These are phyloP conservation scores for Trigoniulus corallinus DNA, from an alignment of 1,140 invertebrate species.

Conservation along the genomic window DNA sequence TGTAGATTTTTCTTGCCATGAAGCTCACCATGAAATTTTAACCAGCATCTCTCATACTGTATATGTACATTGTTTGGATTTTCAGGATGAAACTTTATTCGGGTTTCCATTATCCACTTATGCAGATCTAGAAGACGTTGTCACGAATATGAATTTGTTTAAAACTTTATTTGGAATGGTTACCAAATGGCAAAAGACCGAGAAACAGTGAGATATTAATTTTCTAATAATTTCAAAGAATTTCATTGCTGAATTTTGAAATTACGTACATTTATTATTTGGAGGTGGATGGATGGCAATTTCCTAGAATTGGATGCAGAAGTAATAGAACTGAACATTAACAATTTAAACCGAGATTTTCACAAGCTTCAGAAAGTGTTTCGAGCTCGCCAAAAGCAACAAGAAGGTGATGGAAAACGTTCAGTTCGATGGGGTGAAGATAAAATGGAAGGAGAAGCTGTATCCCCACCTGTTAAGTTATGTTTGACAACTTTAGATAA, in stretches of 20 bases:
- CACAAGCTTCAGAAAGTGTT: conserved; percentile 63
- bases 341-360: conserved; percentile 41
- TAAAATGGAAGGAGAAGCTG: conserved; percentile 22
- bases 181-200: conserved; percentile 56
- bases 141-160: conserved; percentile 30
- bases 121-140: conserved; percentile 47
- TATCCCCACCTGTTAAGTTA: conserved; percentile 1
- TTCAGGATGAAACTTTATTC: conserved; percentile 61
- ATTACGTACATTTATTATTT: conserved; percentile 1
- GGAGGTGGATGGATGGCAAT: conserved; percentile 67
- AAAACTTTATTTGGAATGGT: conserved; percentile 34
- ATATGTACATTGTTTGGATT: conserved; percentile 1
- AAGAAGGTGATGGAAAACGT: conserved; percentile 36
- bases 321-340: conserved; percentile 49
- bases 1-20: too few species aligned
- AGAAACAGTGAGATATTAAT: conserved; percentile 36
- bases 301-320: conserved; percentile 63
- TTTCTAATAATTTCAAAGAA: too few species aligned
- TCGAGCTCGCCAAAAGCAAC: conserved; percentile 56
- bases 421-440: conserved; percentile 28
- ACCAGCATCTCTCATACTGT: too few species aligned
- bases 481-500: background rate
- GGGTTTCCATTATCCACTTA: conserved; percentile 57
- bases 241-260: background rate
- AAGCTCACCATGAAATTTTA: too few species aligned